Evolutionary conservation across 2,888 invertebrate genomes (phyloP).

Genomic region (Lochmaea capreae): DNA sequence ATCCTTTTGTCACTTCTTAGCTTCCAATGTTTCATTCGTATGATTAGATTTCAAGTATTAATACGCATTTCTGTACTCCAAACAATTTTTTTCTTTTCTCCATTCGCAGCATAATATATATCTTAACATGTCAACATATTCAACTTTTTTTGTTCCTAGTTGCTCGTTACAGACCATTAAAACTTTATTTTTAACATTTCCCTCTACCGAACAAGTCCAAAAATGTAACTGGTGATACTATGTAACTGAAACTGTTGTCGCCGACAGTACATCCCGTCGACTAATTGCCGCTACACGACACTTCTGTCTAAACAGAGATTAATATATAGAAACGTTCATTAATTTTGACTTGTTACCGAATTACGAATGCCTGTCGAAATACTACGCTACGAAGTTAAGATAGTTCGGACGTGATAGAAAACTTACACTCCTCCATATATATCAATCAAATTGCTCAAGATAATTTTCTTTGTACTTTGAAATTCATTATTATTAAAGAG

Average conservation of each 20-base stretch:
- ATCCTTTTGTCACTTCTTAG: no score
- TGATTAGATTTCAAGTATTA: no score
- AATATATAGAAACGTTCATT: constrained; percentile 59
- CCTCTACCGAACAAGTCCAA: constrained; percentile 28
- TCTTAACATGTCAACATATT: constrained; percentile 18
- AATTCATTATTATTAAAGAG: no score
- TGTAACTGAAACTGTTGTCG: constrained; percentile 45
- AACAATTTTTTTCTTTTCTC: not conserved
- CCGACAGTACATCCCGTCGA: constrained; percentile 60
- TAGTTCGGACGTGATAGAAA: constrained; percentile 21
- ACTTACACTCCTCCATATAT: constrained; percentile 19
- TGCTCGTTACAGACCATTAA: constrained; percentile 26
- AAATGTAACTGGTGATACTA: constrained; percentile 20
- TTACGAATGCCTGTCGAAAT: constrained; percentile 40
- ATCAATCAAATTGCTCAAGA: no score
- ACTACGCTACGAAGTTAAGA: constrained; percentile 40
- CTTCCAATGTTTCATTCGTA: no score
- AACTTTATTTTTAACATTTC: constrained; percentile 38
- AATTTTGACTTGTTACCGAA: constrained; percentile 47
- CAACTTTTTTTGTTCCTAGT: constrained; percentile 12
- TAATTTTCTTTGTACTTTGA: not conserved
- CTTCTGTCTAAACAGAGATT: constrained; percentile 63
- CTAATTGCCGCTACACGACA: constrained; percentile 64
- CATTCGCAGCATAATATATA: not conserved
- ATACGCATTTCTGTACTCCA: not conserved